These are phyloP conservation scores for Arrhopalites spinosus DNA, from an alignment of 2,888 invertebrate species.

Conservation along the genomic window DNA sequence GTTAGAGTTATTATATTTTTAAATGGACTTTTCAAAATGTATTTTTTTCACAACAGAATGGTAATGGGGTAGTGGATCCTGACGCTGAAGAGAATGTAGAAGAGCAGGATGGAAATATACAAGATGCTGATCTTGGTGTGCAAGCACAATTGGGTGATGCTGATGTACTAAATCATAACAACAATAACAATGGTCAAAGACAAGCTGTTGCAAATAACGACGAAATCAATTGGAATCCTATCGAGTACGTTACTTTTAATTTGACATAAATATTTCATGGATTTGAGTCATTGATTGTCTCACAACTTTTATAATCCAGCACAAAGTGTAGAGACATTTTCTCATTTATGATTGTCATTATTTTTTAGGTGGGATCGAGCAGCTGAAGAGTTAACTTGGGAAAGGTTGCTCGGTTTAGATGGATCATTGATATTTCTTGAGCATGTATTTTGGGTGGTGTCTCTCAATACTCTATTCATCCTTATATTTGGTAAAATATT, in stretches of 20 bases:
- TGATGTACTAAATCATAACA: constrained; percentile 41
- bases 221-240: constrained; percentile 94
- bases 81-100: constrained; percentile 53
- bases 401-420: constrained; percentile 90
- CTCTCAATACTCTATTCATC: constrained; percentile 94
- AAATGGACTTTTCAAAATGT: no score
- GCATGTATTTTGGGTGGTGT: constrained; percentile 99
- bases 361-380: constrained; percentile 80
- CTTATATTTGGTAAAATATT: constrained; percentile 75
- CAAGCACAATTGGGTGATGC: constrained; percentile 40
- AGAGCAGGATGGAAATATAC: constrained; percentile 40
- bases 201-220: constrained; percentile 44
- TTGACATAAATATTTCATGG: no score
- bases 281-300: no score
- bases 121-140: constrained; percentile 41
- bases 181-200: constrained; percentile 43
- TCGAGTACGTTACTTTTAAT: constrained; percentile 76
- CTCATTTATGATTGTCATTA: no score
- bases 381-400: constrained; percentile 98
- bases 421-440: constrained; percentile 96
- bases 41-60: constrained; percentile 37
- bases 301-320: no score
- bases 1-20: no score
- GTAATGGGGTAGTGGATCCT: constrained; percentile 53
- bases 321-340: no score